These are phyloP conservation scores for Zenarchopterus dispar DNA, from an alignment of 2,797 vertebrate species.

Conservation along the genomic window DNA sequence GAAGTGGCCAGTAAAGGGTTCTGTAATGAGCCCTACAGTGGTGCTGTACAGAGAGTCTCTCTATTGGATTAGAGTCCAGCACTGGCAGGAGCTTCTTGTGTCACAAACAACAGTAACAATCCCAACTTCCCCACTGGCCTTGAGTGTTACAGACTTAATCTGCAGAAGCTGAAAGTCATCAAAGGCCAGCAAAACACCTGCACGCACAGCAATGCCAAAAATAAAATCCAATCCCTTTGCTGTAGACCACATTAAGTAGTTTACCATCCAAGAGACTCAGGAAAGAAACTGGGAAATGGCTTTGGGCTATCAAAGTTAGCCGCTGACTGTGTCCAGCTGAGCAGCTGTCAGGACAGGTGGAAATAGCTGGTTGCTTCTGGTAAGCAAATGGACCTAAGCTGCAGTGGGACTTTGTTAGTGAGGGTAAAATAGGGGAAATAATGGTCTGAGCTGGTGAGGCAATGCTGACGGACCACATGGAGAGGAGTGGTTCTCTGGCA, in stretches of 20 bases:
- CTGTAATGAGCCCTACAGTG: constrained; percentile 74
- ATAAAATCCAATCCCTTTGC: constrained; percentile 38
- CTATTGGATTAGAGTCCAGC: constrained; percentile 63
- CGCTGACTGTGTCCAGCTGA: constrained; percentile 32
- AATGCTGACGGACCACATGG: constrained; percentile 2
- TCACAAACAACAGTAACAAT: constrained; percentile 43
- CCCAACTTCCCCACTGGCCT: constrained; percentile 23
- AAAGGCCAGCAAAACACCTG: constrained; percentile 53
- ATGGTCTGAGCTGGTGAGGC: constrained; percentile 31
- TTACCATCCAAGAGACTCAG: constrained; percentile 40
- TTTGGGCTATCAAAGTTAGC: constrained; percentile 40
- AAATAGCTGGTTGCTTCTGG: constrained; percentile 26
- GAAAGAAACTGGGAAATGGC: constrained; percentile 42
- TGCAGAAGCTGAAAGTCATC: constrained; percentile 50
- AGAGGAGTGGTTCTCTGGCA: constrained; percentile 30
- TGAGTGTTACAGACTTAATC: constrained; percentile 52
- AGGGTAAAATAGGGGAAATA: constrained; percentile 39
- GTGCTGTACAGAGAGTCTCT: constrained; percentile 65
- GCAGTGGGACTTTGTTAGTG: constrained; percentile 39
- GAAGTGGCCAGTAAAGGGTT: constrained; percentile 61
- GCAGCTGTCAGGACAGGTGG: constrained; percentile 37
- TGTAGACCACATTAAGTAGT: constrained; percentile 52
- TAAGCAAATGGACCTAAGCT: constrained; percentile 43
- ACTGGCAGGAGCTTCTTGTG: constrained; percentile 53
- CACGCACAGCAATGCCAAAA: constrained; percentile 26